A percentile compares a stretch with the other conserved stretches of the same genome.
These are phyloP conservation scores for Pachydiplax longipennis DNA, from an alignment of 2,888 invertebrate genomes.

Conservation along the genomic window DNA sequence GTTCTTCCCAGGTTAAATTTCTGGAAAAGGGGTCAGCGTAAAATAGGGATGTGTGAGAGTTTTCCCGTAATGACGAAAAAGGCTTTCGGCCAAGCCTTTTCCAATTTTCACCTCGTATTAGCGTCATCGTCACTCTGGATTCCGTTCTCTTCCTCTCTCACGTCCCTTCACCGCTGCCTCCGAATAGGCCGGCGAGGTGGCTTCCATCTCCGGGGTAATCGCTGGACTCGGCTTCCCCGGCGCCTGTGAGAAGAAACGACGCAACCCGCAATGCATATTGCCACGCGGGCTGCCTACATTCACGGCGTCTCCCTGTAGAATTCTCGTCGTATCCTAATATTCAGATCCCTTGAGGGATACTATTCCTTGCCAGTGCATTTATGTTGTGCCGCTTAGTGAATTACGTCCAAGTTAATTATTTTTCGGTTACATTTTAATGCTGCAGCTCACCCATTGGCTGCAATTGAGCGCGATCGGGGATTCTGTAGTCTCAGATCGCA, in stretches of 20 bases:
- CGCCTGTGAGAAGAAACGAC: conserved; percentile 5
- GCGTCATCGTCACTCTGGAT: neutral
- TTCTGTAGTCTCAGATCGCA: too few species aligned
- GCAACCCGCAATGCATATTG: conserved; percentile 32
- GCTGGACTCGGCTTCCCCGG: neutral
- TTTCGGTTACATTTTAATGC: neutral
- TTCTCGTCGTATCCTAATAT: conserved; percentile 28
- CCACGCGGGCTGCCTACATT: conserved; percentile 32
- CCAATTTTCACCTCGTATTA: neutral
- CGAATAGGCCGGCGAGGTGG: conserved; percentile 3
- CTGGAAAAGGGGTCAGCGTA: too few species aligned
- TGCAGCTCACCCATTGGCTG: too few species aligned
- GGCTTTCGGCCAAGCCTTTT: neutral
- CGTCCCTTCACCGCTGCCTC: neutral
- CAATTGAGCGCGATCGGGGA: too few species aligned
- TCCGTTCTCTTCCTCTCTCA: neutral
- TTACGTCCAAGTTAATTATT: neutral
- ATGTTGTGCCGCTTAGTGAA: too few species aligned
- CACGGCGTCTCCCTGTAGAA: conserved; percentile 21
- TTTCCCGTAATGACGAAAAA: too few species aligned
- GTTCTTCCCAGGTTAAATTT: too few species aligned
- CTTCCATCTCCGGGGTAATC: conserved; percentile 19
- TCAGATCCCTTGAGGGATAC: neutral
- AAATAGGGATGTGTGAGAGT: too few species aligned
- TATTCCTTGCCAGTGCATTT: neutral